Percentiles rank a stretch among this genome's conserved stretches.
Evolutionary conservation across 2,113 vertebrate species (phyloP).

Genomic region (Mesembrinibis cayennensis): DNA sequence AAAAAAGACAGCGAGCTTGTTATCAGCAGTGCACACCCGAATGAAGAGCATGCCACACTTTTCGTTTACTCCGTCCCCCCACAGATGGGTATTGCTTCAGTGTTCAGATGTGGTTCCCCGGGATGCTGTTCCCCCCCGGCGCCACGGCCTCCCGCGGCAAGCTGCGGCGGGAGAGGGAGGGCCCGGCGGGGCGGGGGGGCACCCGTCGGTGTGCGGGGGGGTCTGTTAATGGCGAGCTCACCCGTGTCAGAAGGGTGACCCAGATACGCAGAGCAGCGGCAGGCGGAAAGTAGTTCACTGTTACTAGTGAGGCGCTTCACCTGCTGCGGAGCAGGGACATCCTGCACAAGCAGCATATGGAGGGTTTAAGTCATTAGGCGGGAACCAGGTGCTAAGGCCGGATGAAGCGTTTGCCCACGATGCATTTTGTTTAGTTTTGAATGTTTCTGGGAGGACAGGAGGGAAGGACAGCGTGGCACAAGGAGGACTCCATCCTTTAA

Average conservation of each 20-base stretch:
- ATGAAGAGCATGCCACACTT: accelerated
- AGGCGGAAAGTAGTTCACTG: background rate
- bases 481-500: background rate
- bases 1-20: background rate
- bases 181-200: no score
- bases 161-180: background rate
- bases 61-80: accelerated
- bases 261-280: background rate
- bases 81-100: accelerated
- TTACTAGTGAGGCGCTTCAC: background rate
- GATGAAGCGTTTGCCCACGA: accelerated
- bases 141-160: background rate
- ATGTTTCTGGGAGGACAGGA: background rate
- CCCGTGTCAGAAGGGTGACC: background rate
- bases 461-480: background rate
- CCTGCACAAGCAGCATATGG: accelerated
- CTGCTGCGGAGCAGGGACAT: background rate
- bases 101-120: background rate
- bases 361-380: background rate
- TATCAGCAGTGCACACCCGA: accelerated
- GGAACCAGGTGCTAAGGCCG: background rate
- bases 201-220: background rate
- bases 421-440: background rate
- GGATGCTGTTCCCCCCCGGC: background rate
- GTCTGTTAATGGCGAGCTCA: background rate